Evolutionary conservation across 2,797 vertebrate genomes (phyloP).

Genomic region (Sebastiscus tertius): DNA sequence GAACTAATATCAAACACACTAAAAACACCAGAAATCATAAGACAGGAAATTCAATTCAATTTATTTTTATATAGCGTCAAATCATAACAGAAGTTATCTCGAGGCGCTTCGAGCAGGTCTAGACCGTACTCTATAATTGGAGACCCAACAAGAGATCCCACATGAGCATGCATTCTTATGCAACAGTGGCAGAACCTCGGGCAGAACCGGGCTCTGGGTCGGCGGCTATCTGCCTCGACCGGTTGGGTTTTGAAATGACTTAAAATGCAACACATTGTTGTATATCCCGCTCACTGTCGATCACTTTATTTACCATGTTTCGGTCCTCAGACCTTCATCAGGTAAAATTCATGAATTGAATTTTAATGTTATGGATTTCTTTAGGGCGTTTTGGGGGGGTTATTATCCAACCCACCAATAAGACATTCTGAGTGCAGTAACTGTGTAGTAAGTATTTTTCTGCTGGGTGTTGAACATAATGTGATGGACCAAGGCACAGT

Average conservation of each 20-base stretch:
- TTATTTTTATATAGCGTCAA: no score
- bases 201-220: no score
- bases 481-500: background rate
- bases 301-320: background rate
- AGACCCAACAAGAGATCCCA: no score
- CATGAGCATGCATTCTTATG: no score
- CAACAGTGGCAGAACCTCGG: no score
- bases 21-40: background rate
- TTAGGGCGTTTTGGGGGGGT: no score
- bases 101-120: no score
- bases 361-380: background rate
- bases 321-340: background rate
- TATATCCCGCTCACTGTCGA: background rate
- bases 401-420: background rate
- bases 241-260: no score
- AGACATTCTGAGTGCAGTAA: accelerated
- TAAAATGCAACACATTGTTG: background rate
- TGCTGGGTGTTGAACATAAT: background rate
- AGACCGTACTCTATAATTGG: no score
- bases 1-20: background rate
- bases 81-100: no score
- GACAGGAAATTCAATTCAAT: no score
- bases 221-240: no score
- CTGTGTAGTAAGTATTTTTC: background rate
- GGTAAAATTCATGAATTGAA: background rate